Evolutionary conservation across 2,888 invertebrate genomes (phyloP).

Genomic region (Zonitis immaculata): DNA sequence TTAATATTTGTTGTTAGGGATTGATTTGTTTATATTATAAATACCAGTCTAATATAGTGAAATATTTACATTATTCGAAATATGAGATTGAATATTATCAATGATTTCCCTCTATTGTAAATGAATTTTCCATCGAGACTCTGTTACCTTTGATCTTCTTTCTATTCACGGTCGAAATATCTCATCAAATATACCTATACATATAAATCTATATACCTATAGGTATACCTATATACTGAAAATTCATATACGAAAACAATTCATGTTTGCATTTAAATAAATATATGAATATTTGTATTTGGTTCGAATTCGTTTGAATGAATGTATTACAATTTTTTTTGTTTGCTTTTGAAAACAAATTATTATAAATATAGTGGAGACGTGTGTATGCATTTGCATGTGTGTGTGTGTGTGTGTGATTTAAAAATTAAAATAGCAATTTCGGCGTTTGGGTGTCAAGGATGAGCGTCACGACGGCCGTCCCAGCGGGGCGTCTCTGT

Average conservation of each 20-base stretch:
- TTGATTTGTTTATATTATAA: background rate
- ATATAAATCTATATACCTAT: too few relatives aligned
- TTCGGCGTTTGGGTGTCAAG: slow-evolving; percentile 20
- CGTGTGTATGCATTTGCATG: too few relatives aligned
- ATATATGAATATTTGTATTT: too few relatives aligned
- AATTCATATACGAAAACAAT: background rate
- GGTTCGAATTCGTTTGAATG: too few relatives aligned
- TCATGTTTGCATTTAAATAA: too few relatives aligned
- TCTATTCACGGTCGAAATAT: background rate
- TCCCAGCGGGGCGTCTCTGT: slow-evolving; percentile 28
- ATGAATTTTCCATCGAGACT: background rate
- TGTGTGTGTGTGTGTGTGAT: background rate
- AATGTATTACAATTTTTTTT: too few relatives aligned
- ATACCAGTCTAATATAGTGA: background rate
- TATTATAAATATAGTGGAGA: too few relatives aligned
- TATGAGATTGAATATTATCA: background rate
- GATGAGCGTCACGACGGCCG: slow-evolving; percentile 18
- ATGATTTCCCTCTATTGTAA: background rate
- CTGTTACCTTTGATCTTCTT: slow-evolving; percentile 1
- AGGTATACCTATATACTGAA: background rate
- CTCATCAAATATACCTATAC: too few relatives aligned
- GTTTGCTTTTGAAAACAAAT: too few relatives aligned
- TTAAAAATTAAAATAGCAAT: slow-evolving; percentile 20
- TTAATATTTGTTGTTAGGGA: too few relatives aligned
- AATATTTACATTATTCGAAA: background rate